phyloP scores from a whole-genome alignment of 2,797 vertebrate genomes.

The Cuniculus paca region DNA sequence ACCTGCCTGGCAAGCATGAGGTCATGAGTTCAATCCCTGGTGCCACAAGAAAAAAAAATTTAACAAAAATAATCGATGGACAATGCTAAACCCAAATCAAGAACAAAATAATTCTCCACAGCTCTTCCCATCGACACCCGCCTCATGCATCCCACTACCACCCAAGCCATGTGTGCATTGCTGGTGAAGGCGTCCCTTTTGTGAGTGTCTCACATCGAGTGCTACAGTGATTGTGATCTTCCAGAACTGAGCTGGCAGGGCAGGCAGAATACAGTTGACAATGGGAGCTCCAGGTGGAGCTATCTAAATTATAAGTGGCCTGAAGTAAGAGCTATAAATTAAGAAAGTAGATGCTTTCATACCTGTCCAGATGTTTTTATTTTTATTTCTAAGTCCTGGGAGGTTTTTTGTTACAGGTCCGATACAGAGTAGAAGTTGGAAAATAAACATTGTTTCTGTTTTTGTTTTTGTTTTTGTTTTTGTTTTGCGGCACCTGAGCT shows the following conservation, averaged over 20 bases:
- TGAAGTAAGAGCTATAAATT: neutral
- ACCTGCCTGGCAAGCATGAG: too few relatives aligned
- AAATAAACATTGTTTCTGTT: too few relatives aligned
- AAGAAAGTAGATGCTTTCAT: neutral
- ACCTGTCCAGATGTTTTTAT: neutral
- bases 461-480: too few relatives aligned
- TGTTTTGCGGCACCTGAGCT: too few relatives aligned
- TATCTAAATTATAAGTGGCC: neutral
- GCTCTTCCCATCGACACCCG: accelerated
- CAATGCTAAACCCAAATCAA: neutral
- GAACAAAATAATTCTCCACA: too few relatives aligned
- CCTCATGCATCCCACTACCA: accelerated
- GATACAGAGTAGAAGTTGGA: too few relatives aligned
- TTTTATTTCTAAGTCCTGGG: neutral
- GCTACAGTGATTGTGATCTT: neutral
- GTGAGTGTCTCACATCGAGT: neutral
- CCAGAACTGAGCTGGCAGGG: neutral
- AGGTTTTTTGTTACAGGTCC: neutral
- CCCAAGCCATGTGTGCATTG: neutral
- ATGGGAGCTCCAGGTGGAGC: neutral
- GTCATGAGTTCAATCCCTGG: too few relatives aligned
- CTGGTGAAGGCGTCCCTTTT: neutral
- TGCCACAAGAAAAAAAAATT: too few relatives aligned
- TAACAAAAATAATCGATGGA: too few relatives aligned
- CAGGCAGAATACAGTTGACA: neutral